Base-by-base conservation (phyloP, 1,140 invertebrate genomes). In the Pachypsylla venusta region DNA sequence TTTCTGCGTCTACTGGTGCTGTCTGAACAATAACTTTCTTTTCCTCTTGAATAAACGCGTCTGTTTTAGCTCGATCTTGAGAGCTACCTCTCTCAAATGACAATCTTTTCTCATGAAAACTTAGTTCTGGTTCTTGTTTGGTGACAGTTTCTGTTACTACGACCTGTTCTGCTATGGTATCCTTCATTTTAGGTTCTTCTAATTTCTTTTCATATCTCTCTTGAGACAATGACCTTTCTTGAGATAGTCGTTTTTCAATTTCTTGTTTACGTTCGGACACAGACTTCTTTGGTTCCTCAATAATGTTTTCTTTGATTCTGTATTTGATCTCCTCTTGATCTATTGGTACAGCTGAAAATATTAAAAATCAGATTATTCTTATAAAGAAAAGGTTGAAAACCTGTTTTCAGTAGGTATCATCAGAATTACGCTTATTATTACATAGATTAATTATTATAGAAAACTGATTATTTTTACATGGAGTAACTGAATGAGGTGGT, bases 221-320 rank as follows among this genome's bases (percentile, higher is more conserved):
- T 35, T 10, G 7, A 35, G 30, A 35, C 7, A n/a, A 7, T 35
- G 30, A 35, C n/a, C 30, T 7, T 62, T 80, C 79, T 28, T 73
- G 68, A 40, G 79, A 83, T 20, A 83, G 70, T 60, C 81, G 78
- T 69, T 81, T 81, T 28, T 81, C 80, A 54, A 84, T 84, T 72
- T 83, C 79, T 67, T 81, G 76, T 60, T 81, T 79, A 58, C 81
- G 73, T 67, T 84, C 81, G 22, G 79, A 79, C 40, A 83, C 81
- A 19, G 79, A 79, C 54, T 78, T 79, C 61, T 81, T 82, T 24
- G 78, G 75, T 58, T 67, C 65, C 53, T 66, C 59, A 28, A 65
- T 64, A 16, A 65, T 65, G 57, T 70, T 68, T 55, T 73, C 70
- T 66, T 73, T 71, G 22, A 66, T 65, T 12, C 68, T 64, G 62